phyloP scores from a whole-genome alignment of 2,113 vertebrate species.

The Eupsittula cactorum region DNA sequence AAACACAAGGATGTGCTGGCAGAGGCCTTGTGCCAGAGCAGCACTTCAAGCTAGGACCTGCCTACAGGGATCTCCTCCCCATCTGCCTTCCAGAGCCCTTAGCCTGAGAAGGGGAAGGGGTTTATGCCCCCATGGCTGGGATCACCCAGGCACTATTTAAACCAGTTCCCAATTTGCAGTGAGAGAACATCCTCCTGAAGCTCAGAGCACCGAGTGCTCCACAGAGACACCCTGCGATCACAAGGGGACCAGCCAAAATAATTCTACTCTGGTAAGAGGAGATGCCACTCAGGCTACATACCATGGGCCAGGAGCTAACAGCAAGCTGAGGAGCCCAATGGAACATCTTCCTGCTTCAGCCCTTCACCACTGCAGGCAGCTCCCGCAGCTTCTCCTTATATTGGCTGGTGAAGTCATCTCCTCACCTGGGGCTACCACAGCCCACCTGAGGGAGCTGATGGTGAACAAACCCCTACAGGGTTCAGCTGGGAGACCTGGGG shows the following conservation, averaged over 20 bases:
- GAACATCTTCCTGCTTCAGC: not conserved
- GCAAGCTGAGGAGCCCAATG: not conserved
- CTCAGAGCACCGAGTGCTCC: not conserved
- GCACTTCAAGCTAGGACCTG: not conserved
- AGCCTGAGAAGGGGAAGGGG: not conserved
- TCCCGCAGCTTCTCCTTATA: not conserved
- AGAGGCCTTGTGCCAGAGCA: not conserved
- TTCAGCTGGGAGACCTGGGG: not conserved
- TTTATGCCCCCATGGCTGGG: not conserved
- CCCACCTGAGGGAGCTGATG: not conserved
- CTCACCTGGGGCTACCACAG: not conserved
- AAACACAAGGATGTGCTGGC: not conserved
- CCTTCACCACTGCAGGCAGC: fast-evolving
- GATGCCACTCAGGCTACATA: not conserved
- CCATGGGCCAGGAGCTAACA: not conserved
- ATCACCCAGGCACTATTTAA: not conserved
- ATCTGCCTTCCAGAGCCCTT: not conserved
- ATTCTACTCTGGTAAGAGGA: not conserved
- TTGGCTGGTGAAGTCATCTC: not conserved
- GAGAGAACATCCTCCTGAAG: not conserved
- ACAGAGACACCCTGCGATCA: fast-evolving
- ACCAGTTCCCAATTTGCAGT: not conserved
- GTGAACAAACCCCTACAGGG: not conserved
- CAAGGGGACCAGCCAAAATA: fast-evolving
- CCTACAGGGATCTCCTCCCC: not conserved